These are phyloP conservation scores for Goniozus legneri DNA, from an alignment of 1,140 invertebrate genomes.

Conservation along the genomic window DNA sequence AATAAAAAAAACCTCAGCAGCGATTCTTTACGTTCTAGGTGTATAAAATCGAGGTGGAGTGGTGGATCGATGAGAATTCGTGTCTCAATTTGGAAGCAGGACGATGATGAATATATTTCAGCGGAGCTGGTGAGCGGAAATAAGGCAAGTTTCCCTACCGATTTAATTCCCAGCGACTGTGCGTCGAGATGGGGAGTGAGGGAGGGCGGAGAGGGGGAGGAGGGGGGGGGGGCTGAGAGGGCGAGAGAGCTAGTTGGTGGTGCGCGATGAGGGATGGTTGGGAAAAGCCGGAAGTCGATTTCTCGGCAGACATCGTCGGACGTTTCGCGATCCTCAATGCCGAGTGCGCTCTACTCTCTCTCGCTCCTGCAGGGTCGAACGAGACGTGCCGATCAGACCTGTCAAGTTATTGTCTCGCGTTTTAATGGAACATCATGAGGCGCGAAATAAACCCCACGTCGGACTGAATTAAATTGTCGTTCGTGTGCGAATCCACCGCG, in stretches of 20 bases:
- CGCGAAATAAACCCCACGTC: slow-evolving; percentile 35
- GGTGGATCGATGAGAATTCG: no score
- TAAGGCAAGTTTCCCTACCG: neutral
- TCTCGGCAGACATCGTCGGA: slow-evolving; percentile 25
- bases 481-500: no score
- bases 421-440: slow-evolving; percentile 49
- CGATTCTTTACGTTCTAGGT: no score
- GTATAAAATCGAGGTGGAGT: no score
- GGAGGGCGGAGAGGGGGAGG: neutral
- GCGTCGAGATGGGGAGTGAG: neutral
- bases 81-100: neutral
- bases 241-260: neutral
- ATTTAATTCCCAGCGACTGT: no score
- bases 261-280: no score
- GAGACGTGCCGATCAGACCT: slow-evolving; percentile 31
- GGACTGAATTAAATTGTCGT: slow-evolving; percentile 44
- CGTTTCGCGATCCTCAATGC: slow-evolving; percentile 17
- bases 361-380: no score
- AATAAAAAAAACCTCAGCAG: no score
- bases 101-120: neutral
- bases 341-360: no score
- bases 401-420: slow-evolving; percentile 53
- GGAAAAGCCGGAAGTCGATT: slow-evolving; percentile 27
- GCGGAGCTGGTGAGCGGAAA: neutral
- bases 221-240: neutral